Evolutionary conservation across 53 echinoderm and acorn worm species (phyloP), one percentile per base, ranked within the genome.

Genomic region (Glandiceps talaboti): DNA sequence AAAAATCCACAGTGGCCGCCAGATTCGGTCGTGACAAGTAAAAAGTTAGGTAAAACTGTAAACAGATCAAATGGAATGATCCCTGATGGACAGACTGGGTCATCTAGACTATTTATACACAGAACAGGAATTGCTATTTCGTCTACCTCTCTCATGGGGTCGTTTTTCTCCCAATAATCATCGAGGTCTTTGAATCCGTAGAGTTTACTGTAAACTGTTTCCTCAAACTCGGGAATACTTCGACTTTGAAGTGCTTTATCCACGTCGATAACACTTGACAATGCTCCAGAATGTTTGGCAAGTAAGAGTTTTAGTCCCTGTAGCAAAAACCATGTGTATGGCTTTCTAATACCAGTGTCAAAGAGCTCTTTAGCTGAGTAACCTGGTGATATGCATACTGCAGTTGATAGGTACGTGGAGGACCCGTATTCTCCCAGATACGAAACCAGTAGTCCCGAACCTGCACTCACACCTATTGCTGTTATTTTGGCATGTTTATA

Each of bases 341-440:
- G 83, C 27, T 88, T 74, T 31, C 73, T 30, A 29, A 32, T 73
- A 31, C 73, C 33, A 14, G 75, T 74, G 29, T 80, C 76, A 28
- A 80, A 75, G 1, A 1, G 0, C 14, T 78, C 32, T 78, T 87
- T 84, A 30, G 82, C 82, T 79, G 89, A 78, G 73, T 92, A 94
- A 75, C 84, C 83, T 6, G 94, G 94, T 26, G 94, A 94, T n/a
- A 94, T 80, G 76, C 92, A 92, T 0, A 92, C 94, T 0, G 92
- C 90, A 1, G 94, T 87, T 25, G 86, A 80, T 0, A 94, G 86
- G 30, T 91, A 77, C 1, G 92, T 82, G 0, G 94, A 94, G 32
- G 94, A 94, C 0, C 94, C 94, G 79, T 90, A 89, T 28, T 94
- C 92, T 25, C 94, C 94, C 0, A 94, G 82, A 31, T 88, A 94